Evolutionary conservation across 2,888 invertebrate species (phyloP), one percentile per base, ranked within the genome.

Genomic region (Muschampia plurimacula): DNA sequence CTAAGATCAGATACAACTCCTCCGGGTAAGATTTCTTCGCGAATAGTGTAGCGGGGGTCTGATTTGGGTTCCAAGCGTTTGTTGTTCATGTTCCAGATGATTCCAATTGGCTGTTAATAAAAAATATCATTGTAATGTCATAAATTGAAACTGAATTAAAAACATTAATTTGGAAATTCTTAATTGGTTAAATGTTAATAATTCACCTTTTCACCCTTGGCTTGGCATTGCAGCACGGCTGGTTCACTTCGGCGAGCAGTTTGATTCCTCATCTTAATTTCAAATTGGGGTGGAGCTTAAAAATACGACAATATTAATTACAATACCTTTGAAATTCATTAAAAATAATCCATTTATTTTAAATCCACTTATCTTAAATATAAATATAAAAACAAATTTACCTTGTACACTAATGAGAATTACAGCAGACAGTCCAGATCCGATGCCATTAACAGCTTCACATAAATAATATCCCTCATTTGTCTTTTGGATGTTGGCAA

Each of bases 381-480:
- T 15, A 49, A 6, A 15, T 7, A 4, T 49, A n/a, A 4, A 7
- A 55, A 22, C 22, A 55, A 15, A 78, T 82, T 83, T 94, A 98
- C 98, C 97, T 95, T 99, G 98, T 57, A 99, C 99, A 80, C 97
- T 98, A 78, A 99, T 97, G 81, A 97, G 96, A 81, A 99, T 98
- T 32, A 99, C 98, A 79, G 99, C 99, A 69, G 99, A 99, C 46
- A 99, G 95, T 83, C 98, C 99, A 75, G 98, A 97, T 75, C 99
- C 99, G 82, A 99, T 98, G 81, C 98, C 98, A 90, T 99, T 99
- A 65, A 98, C 98, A 74, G 99, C 98, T 93, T 99, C 98, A 87
- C 99, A 99, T 60, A 99, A 95, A 89, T 99, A 99, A 86, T 98
- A 98, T 32, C 99, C 99, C 93, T 98, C 98, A 86, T 99, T 98